These are phyloP conservation scores for Ctenosaura bakeri DNA, from an alignment of 2,797 vertebrate genomes.

Conservation along the genomic window DNA sequence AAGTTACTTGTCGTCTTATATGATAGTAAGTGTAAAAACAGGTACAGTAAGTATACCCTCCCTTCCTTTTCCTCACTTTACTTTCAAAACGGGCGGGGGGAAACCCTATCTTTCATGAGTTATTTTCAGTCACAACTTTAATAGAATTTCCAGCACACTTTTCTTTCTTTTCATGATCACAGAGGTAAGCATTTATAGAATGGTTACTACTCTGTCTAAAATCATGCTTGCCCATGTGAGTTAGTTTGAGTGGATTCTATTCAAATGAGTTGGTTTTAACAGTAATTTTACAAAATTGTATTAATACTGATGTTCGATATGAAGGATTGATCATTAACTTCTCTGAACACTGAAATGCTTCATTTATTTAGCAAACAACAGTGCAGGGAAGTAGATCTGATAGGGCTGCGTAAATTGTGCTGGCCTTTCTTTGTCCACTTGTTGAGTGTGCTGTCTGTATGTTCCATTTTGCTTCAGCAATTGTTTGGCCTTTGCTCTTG, in stretches of 20 bases:
- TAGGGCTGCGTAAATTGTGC: neutral
- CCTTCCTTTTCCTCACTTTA: neutral
- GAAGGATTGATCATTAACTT: conserved; percentile 19
- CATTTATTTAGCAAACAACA: conserved; percentile 11
- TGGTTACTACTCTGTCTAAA: neutral
- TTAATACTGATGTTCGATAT: neutral
- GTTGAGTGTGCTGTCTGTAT: neutral
- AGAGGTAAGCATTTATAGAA: too few relatives aligned
- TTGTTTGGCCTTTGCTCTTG: conserved; percentile 64
- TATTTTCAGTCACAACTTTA: neutral
- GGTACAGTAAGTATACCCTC: neutral
- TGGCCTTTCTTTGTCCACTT: neutral
- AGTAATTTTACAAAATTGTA: neutral
- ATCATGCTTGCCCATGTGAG: neutral
- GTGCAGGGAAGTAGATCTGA: conserved; percentile 5
- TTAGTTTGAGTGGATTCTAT: conserved; percentile 1
- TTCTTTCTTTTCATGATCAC: neutral
- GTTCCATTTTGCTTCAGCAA: conserved; percentile 22
- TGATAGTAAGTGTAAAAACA: neutral
- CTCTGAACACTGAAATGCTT: neutral
- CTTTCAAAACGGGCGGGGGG: neutral
- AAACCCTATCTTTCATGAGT: too few relatives aligned
- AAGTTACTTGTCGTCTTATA: neutral
- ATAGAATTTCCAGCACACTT: neutral
- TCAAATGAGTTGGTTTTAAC: neutral